A percentile compares a stretch with the other conserved stretches of the same genome.
These are phyloP conservation scores for Polyergus mexicanus DNA, from an alignment of 1,140 invertebrate genomes.

Conservation along the genomic window DNA sequence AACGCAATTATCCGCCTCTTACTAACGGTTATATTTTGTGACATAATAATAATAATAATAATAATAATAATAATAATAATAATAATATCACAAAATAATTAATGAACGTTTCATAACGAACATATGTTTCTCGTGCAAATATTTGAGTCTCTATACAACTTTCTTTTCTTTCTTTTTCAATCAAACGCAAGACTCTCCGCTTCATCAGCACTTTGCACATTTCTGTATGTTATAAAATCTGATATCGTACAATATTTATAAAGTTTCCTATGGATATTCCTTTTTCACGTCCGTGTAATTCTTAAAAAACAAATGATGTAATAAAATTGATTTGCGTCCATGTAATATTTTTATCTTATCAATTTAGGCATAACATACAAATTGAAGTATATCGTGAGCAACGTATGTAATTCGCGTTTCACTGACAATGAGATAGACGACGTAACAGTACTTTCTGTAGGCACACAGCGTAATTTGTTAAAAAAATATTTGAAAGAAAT, in stretches of 20 bases:
- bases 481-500: constrained; percentile 22
- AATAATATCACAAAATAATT: constrained; percentile 48
- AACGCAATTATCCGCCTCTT: constrained; percentile 3
- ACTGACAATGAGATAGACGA: constrained; percentile 6
- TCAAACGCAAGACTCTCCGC: constrained; percentile 10
- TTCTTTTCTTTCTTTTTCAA: neutral
- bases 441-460: constrained; percentile 15
- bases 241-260: constrained; percentile 77
- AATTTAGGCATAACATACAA: constrained; percentile 45
- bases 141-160: constrained; percentile 36
- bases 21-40: constrained; percentile 20
- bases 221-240: constrained; percentile 64
- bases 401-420: neutral
- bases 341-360: constrained; percentile 46
- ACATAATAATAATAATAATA: no score
- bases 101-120: constrained; percentile 26
- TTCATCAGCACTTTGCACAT: constrained; percentile 27
- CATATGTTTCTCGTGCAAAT: constrained; percentile 44
- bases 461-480: constrained; percentile 2
- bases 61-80: no score
- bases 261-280: constrained; percentile 44
- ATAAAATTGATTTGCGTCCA: constrained; percentile 51
- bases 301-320: constrained; percentile 15
- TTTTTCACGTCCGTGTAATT: constrained; percentile 48
- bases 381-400: constrained; percentile 38